A percentile compares a stretch with the other conserved stretches of the same genome.
These are phyloP conservation scores for Reinhardtius hippoglossoides DNA, from an alignment of 2,113 vertebrate species.

Conservation along the genomic window DNA sequence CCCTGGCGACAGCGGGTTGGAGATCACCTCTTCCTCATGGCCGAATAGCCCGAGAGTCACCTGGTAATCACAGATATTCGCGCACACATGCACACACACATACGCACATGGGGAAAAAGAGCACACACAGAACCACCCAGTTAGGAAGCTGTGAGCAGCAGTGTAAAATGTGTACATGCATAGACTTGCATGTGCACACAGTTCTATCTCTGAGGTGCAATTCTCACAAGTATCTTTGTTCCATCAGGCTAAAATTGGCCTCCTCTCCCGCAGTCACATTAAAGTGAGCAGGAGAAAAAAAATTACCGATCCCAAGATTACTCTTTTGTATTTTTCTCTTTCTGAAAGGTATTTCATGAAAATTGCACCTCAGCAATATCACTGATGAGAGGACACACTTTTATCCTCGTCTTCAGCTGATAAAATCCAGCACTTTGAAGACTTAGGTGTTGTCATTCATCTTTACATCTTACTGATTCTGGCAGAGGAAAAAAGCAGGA, in stretches of 20 bases:
- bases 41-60: conserved; percentile 97
- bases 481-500: neutral
- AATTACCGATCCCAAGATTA: conserved; percentile 39
- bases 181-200: neutral
- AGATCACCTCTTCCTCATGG: conserved; percentile 96
- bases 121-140: neutral
- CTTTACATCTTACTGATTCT: conserved; percentile 36
- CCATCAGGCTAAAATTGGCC: conserved; percentile 52
- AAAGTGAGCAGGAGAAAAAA: conserved; percentile 33
- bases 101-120: neutral
- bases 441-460: conserved; percentile 27
- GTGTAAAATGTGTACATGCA: neutral
- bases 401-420: conserved; percentile 38
- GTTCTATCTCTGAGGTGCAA: conserved; percentile 2
- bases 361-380: conserved; percentile 58
- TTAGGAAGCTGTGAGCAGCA: conserved; percentile 15
- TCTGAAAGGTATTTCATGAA: conserved; percentile 56
- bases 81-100: neutral
- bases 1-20: conserved; percentile 94
- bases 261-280: conserved; percentile 47
- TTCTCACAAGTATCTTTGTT: conserved; percentile 40
- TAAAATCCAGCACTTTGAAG: conserved; percentile 56
- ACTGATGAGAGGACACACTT: conserved; percentile 50
- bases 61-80: conserved; percentile 66
- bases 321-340: conserved; percentile 51